Evolutionary conservation across 2,113 vertebrate species (phyloP), one percentile per base, ranked within the genome.

Genomic region (Nipponia nippon): DNA sequence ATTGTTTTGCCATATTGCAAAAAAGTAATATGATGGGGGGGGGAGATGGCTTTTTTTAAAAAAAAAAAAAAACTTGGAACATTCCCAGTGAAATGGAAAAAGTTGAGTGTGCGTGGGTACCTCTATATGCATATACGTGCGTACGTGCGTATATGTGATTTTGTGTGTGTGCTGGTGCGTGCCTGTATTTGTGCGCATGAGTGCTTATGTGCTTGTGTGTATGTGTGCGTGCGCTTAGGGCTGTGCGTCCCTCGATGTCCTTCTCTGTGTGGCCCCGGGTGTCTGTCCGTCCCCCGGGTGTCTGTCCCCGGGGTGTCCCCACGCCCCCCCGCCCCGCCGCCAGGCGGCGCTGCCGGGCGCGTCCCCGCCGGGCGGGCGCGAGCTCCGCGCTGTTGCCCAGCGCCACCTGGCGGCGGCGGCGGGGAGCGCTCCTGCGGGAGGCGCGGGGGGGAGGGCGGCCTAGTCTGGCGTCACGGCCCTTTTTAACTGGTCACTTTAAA

Each of bases 161-260:
- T 16, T 16, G 27, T 16, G 53, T 9, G 42, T 7, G 55, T 2
- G 53, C 34, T 25, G 27, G 26, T 2, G 16, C 12, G 5, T 1
- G 15, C 9, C 6, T 7, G 32, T 8, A 4, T 42, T 20, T 27
- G 20, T 2, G 9, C 8, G 8, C 10, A 3, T 2, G 8, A 22
- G 49, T 5, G 32, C 62, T 32, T 32, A 10, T 4, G 67, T 13
- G 5, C 15, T 4, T 6, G 26, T 9, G 30, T 7, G 27, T 14
- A 38, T 14, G 40, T 6, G 36, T 23, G 49, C 12, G 21, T 6
- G 17, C 18, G 7, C 32, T 23, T 3, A 15, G 21, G 34, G 7
- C 26, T 11, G 42, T 6, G 63, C 2, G 4, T 2, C 21, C 32
- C 49, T 16, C 14, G 6, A 1, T 5, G 65, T 4, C 34, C 34